Evolutionary conservation across 2,797 vertebrate species (phyloP), one percentile per base, ranked within the genome.

Genomic region (Sebastes melanostomus): DNA sequence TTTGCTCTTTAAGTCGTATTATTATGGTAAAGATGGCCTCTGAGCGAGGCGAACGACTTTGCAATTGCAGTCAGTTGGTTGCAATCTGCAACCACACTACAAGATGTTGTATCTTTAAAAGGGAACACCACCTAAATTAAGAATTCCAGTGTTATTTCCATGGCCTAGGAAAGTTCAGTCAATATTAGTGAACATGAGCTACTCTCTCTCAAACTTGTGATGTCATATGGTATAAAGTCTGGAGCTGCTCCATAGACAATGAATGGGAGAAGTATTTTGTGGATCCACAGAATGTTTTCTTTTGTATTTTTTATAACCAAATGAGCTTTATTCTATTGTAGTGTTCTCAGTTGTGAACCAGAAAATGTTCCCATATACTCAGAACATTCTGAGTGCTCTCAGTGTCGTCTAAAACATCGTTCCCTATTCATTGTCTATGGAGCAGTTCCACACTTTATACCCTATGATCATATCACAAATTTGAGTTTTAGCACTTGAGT

Each of bases 401-500:
- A 46, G 1, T 46, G 16, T 46, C 42, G 1, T 46, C 42, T 8
- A 18, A 18, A 46, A 46, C 42, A 18, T 46, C 1, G 1, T 16
- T 18, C 14, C 16, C 42, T 8, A 46, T 46, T 46, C 42, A 46
- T 46, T 18, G 42, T 46, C 16, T 46, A 18, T 46, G 14, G 42
- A 8, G 14, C 42, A 46, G 6, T 2, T 46, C 42, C 38, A 42
- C 13, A 42, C 38, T 46, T 46, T 46, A 46, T 46, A 18, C 14
- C 42, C 7, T 46, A 18, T 46, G 42, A 46, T 16, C 36, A 38
- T 38, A 46, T 46, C 42, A 46, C 42, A 46, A 18, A 16, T 42
- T 42, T 42, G 0, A 18, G 42, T 46, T 46, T 42, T 3, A 46
- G 0, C 42, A 46, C 42, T 18, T 0, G 0, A 46, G 42, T 18